Evolutionary conservation across 2,113 vertebrate species (phyloP), one percentile per base, ranked within the genome.

Genomic region (Leptobrachium leishanense): DNA sequence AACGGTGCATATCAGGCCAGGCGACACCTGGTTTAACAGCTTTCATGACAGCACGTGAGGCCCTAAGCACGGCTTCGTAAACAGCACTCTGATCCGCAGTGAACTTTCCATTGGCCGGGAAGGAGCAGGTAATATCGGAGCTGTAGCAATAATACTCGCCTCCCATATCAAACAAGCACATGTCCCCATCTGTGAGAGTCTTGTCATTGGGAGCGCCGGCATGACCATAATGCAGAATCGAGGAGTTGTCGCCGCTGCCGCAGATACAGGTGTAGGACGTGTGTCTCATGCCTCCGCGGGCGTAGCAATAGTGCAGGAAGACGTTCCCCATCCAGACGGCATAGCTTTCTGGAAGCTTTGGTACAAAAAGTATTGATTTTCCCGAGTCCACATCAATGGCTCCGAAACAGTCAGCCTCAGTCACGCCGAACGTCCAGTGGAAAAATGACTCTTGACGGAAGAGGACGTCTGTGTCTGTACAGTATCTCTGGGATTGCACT

Each of bases 101-200:
- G 92, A 99, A 98, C 90, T 89, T 97, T 39, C 98, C 96, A 0
- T 95, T 98, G 73, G 94, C 96, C 0, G 97, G 97, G 84, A 98
- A 99, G 72, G 96, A 96, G 91, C 97, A 99, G 72, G 98, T 99
- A 91, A 99, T 99, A 90, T 99, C 97, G 0, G 97, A 98, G 50
- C 93, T 83, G 0, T 97, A 99, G 91, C 97, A 98, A 86, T 98
- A 98, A 85, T 98, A 99, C 83, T 99, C 98, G 39, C 98, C 97
- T 0, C 97, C 98, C 98, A 99, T 97, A 82, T 98, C 97, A 2
- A 99, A 99, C 68, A 99, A 88, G 87, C 96, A 98, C 89, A 98
- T 92, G 82, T 98, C 97, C 85, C 97, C 96, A 0, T 92, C 94
- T 72, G 81, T 76, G 79, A 99, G 89, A 0, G 90, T 94, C 82